Percentiles rank a stretch among this genome's conserved stretches.
Conservation (phyloP, 2,797 vertebrate species). For the Sparus aurata region DNA sequence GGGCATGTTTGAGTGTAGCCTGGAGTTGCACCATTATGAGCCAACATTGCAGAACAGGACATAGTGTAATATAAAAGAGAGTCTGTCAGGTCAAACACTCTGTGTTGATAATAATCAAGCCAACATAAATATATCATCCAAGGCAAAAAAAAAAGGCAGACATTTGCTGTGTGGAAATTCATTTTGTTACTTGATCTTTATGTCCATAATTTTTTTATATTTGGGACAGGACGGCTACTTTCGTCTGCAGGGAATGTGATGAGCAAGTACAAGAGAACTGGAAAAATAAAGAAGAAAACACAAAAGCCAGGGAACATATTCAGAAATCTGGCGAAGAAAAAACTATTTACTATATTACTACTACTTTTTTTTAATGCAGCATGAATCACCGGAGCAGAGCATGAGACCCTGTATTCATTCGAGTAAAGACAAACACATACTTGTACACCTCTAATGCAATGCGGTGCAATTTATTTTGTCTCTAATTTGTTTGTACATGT, state of each 20-base stretch:
- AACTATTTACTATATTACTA: too few relatives aligned
- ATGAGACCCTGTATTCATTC: background rate
- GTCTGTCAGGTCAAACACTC: conserved; percentile 61
- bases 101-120: conserved; percentile 66
- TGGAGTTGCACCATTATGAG: conserved; percentile 58
- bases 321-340: conserved; percentile 5
- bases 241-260: conserved; percentile 45
- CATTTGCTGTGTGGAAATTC: conserved; percentile 48
- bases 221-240: conserved; percentile 25
- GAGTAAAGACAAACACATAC: background rate
- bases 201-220: conserved; percentile 49
- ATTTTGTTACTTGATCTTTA: conserved; percentile 65
- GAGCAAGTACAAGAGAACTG: conserved; percentile 44
- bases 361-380: background rate
- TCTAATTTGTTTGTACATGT: background rate
- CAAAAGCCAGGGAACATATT: conserved; percentile 19
- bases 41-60: conserved; percentile 68
- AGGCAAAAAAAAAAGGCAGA: conserved; percentile 33
- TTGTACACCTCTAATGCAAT: background rate
- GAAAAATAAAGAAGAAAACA: conserved; percentile 27
- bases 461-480: background rate
- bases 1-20: conserved; percentile 70
- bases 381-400: background rate
- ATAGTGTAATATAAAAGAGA: conserved; percentile 59
- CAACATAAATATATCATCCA: conserved; percentile 64